Evolutionary conservation across 2,888 invertebrate species (phyloP).

Genomic region (Mythimna loreyi): DNA sequence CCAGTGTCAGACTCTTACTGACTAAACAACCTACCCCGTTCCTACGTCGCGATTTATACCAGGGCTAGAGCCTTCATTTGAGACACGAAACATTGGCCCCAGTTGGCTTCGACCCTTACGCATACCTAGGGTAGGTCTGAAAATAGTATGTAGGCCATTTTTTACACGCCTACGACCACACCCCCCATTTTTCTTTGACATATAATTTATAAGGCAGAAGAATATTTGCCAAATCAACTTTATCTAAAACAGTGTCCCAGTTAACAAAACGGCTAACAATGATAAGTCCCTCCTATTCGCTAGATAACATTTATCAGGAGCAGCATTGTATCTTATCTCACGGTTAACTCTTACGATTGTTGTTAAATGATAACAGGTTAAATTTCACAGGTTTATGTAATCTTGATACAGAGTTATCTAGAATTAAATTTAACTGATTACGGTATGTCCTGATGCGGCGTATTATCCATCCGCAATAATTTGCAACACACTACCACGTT

Average conservation of each 20-base stretch:
- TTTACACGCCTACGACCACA: too few species aligned
- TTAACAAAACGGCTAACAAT: slow-evolving; percentile 22
- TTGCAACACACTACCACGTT: neutral
- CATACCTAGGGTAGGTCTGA: too few species aligned
- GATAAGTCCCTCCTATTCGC: slow-evolving; percentile 2
- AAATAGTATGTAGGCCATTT: too few species aligned
- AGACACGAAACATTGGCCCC: too few species aligned
- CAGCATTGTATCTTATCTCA: slow-evolving; percentile 41
- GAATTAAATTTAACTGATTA: slow-evolving; percentile 16
- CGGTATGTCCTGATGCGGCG: neutral
- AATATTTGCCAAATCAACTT: too few species aligned
- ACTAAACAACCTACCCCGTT: too few species aligned
- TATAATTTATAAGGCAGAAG: too few species aligned
- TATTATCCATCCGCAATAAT: slow-evolving; percentile 8
- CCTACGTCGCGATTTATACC: too few species aligned
- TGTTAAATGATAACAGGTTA: slow-evolving; percentile 36
- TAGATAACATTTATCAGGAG: slow-evolving; percentile 45
- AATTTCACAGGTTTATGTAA: slow-evolving; percentile 10
- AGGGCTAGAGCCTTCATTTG: too few species aligned
- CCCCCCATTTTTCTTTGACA: too few species aligned
- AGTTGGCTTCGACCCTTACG: too few species aligned
- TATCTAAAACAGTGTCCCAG: slow-evolving; percentile 21
- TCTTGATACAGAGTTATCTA: slow-evolving; percentile 20
- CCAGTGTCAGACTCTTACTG: too few species aligned
- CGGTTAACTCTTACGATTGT: slow-evolving; percentile 37